phyloP scores from a whole-genome alignment of 1,140 invertebrate species.

The Leptinotarsa undecemlineata region DNA sequence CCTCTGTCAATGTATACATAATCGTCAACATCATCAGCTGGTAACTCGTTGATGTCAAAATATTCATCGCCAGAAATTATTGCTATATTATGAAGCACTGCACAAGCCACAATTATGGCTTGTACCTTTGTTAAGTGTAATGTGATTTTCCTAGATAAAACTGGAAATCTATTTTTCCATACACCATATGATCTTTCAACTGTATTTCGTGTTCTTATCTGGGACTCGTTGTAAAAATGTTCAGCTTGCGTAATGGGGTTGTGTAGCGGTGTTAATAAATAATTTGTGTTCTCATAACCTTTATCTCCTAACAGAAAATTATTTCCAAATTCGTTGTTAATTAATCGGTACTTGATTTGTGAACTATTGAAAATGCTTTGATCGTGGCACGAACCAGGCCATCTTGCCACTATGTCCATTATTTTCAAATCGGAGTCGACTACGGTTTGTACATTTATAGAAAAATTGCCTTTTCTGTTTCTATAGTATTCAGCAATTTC shows the following conservation, averaged over 20 bases:
- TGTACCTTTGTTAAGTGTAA: background rate
- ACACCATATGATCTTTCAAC: conserved; percentile 7
- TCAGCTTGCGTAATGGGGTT: conserved; percentile 23
- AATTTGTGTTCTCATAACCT: conserved; percentile 21
- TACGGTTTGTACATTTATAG: conserved; percentile 53
- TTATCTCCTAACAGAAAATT: conserved; percentile 22
- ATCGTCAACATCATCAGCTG: no score
- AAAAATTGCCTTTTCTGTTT: conserved; percentile 54
- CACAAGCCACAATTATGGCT: background rate
- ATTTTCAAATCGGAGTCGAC: conserved; percentile 45
- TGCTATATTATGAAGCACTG: conserved; percentile 19
- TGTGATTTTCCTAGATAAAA: background rate
- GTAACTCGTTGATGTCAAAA: no score
- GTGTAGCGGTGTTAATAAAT: conserved; percentile 27
- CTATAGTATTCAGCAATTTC: conserved; percentile 49
- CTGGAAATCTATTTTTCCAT: conserved; percentile 11
- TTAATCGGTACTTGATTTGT: conserved; percentile 11
- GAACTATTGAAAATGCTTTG: conserved; percentile 48
- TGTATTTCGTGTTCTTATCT: conserved; percentile 7
- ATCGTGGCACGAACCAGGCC: conserved; percentile 52
- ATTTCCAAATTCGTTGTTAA: conserved; percentile 18
- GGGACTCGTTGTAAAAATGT: conserved; percentile 31
- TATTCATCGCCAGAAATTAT: background rate
- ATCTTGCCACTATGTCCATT: conserved; percentile 50
- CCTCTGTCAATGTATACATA: no score